Evolutionary conservation across 1,140 invertebrate species (phyloP).

Genomic region (Dolichoris vasculosae): DNA sequence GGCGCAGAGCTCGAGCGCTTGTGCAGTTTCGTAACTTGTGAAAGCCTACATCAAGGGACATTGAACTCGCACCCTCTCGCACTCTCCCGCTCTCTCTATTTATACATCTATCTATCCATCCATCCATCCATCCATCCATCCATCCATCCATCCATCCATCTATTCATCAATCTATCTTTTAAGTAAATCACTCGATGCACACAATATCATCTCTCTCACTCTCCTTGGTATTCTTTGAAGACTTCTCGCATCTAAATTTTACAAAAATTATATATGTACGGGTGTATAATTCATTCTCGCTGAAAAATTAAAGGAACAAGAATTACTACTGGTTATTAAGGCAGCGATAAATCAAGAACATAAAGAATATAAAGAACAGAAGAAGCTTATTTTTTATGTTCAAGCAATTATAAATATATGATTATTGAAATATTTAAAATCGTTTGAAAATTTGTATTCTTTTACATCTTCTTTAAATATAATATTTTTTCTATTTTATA

Average conservation of each 20-base stretch:
- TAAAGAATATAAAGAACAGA: not conserved
- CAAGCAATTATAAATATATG: no score
- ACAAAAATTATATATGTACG: no score
- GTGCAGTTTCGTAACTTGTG: conserved; percentile 73
- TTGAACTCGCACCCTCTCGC: conserved; percentile 70
- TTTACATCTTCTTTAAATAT: no score
- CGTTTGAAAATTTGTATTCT: no score
- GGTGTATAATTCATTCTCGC: not conserved
- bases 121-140: no score
- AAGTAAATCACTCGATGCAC: not conserved
- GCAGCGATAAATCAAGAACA: not conserved
- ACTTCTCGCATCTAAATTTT: not conserved
- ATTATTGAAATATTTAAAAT: not conserved
- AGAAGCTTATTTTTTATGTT: not conserved
- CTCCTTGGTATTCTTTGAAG: not conserved
- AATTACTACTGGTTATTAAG: no score
- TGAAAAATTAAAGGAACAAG: not conserved
- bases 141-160: not conserved
- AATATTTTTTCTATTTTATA: no score
- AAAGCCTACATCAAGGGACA: conserved; percentile 72
- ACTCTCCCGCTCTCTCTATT: conserved; percentile 58
- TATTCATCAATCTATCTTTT: not conserved
- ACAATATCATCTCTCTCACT: not conserved
- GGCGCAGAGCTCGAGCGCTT: not conserved
- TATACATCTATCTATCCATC: conserved; percentile 43